Evolutionary conservation across 2,113 vertebrate species (phyloP).

Genomic region (Thamnaconus septentrionalis): DNA sequence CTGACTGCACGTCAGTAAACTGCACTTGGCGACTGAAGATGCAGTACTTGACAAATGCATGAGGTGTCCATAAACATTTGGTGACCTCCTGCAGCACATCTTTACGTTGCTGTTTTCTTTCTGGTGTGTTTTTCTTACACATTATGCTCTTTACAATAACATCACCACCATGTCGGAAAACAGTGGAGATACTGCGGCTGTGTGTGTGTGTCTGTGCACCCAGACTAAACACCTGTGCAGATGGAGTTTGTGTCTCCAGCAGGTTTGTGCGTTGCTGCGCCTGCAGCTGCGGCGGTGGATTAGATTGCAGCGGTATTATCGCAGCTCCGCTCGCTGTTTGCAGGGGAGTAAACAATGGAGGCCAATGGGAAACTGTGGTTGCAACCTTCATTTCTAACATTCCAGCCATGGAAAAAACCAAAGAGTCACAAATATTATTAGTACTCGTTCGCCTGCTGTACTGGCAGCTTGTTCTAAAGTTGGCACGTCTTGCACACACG

Average conservation of each 20-base stretch:
- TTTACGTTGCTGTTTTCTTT: too few relatives aligned
- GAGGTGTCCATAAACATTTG: too few relatives aligned
- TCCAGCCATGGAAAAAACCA: conserved; percentile 21
- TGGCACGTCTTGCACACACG: conserved; percentile 18
- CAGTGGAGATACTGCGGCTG: too few relatives aligned
- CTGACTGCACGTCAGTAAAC: too few relatives aligned
- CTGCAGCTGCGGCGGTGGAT: conserved; percentile 8
- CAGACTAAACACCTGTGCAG: conserved; percentile 19
- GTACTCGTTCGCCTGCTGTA: conserved; percentile 34
- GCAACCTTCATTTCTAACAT: conserved; percentile 51
- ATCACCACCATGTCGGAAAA: too few relatives aligned
- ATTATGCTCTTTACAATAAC: too few relatives aligned
- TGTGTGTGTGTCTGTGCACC: background rate
- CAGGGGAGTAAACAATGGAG: conserved; percentile 8
- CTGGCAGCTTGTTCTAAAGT: conserved; percentile 42
- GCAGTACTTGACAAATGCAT: too few relatives aligned
- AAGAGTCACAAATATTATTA: background rate
- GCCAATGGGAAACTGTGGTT: conserved; percentile 46
- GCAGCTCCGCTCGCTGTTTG: conserved; percentile 7
- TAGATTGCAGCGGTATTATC: conserved; percentile 37
- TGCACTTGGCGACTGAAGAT: too few relatives aligned
- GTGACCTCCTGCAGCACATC: too few relatives aligned
- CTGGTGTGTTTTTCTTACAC: too few relatives aligned
- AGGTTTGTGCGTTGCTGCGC: conserved; percentile 1
- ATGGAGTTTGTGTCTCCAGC: background rate